phyloP scores from a whole-genome alignment of 2,797 vertebrate species.

The Lophius americanus region DNA sequence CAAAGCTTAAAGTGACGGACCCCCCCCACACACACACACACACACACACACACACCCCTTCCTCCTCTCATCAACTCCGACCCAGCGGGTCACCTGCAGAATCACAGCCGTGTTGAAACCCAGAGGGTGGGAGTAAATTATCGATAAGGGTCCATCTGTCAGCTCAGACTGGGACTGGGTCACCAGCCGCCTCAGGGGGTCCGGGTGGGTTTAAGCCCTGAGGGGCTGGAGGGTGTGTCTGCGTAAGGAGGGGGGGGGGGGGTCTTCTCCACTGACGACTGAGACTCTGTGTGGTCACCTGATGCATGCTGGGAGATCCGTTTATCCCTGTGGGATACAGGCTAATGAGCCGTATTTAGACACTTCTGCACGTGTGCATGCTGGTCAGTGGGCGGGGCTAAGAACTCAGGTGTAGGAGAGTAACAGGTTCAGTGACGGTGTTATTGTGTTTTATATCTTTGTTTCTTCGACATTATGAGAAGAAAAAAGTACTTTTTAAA shows the following conservation, averaged over 20 bases:
- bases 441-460: too few species aligned
- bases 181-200: conserved; percentile 54
- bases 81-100: conserved; percentile 44
- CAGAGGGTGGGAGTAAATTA: conserved; percentile 70
- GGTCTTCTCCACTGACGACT: conserved; percentile 29
- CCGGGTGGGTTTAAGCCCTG: conserved; percentile 25
- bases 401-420: conserved; percentile 7
- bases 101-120: conserved; percentile 33
- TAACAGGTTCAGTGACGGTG: background rate
- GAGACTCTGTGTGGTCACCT: conserved; percentile 63
- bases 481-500: too few species aligned
- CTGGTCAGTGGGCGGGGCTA: background rate
- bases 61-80: conserved; percentile 9
- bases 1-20: background rate
- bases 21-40: background rate
- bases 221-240: conserved; percentile 14
- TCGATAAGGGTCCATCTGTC: conserved; percentile 71
- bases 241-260: background rate
- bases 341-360: conserved; percentile 64
- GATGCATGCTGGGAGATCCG: conserved; percentile 35
- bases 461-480: too few species aligned
- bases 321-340: conserved; percentile 73
- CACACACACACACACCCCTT: background rate
- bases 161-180: conserved; percentile 47
- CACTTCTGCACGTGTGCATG: conserved; percentile 20